Evolutionary conservation across 1,140 invertebrate genomes (phyloP).

Genomic region (Ditylenchus dipsaci): DNA sequence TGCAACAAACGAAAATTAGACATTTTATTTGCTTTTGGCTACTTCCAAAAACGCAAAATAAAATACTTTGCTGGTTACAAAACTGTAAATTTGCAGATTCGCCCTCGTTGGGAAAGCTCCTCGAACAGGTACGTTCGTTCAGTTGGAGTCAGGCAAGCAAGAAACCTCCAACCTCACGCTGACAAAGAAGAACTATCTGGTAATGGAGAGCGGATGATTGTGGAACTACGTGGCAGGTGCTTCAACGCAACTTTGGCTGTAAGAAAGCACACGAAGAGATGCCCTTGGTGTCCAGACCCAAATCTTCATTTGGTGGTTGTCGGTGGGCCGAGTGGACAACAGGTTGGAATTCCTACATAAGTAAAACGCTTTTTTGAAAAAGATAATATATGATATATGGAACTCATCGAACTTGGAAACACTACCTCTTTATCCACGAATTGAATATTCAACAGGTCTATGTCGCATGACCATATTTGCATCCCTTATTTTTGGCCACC

Average conservation of each 20-base stretch:
- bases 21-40: too few relatives aligned
- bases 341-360: background rate
- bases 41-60: too few relatives aligned
- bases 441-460: background rate
- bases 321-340: conserved; percentile 12
- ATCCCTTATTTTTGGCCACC: too few relatives aligned
- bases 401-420: too few relatives aligned
- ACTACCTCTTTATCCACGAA: background rate
- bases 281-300: conserved; percentile 36
- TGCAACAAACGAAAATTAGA: too few relatives aligned
- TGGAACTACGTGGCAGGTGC: conserved; percentile 26
- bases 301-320: conserved; percentile 30
- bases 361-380: too few relatives aligned
- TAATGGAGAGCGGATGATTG: conserved; percentile 11
- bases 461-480: background rate
- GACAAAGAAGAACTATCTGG: background rate
- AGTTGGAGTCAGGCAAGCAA: background rate
- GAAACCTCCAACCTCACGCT: background rate
- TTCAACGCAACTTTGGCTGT: conserved; percentile 34
- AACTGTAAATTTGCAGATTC: background rate
- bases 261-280: conserved; percentile 19
- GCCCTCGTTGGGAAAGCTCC: background rate
- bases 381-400: too few relatives aligned
- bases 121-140: background rate
- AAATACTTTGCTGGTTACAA: too few relatives aligned